Evolutionary conservation across 2,888 invertebrate genomes (phyloP).

Genomic region (Gari tellinella): DNA sequence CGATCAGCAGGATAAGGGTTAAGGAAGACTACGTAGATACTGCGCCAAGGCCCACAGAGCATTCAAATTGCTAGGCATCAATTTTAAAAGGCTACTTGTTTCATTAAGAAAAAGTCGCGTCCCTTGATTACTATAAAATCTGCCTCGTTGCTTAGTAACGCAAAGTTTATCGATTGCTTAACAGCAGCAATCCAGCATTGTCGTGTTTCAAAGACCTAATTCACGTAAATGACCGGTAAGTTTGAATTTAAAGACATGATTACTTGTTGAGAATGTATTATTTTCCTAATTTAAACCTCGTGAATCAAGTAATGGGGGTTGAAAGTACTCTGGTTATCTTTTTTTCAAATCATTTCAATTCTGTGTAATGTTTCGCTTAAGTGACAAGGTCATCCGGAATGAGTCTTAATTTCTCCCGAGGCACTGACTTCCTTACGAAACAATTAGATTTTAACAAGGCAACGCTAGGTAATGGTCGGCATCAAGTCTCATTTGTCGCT

Average conservation of each 20-base stretch:
- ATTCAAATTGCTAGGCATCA: no score
- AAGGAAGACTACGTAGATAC: no score
- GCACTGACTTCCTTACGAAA: constrained; percentile 9
- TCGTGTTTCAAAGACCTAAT: constrained; percentile 40
- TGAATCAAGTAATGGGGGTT: constrained; percentile 32
- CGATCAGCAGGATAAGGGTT: no score
- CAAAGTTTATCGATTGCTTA: constrained; percentile 27
- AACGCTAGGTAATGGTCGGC: constrained; percentile 7
- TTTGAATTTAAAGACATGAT: constrained; percentile 44
- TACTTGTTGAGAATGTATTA: constrained; percentile 46
- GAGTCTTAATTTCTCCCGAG: constrained; percentile 44
- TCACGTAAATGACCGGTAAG: constrained; percentile 52
- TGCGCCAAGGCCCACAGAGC: no score
- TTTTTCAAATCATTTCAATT: constrained; percentile 41
- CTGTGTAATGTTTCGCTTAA: constrained; percentile 27
- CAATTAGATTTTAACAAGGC: constrained; percentile 40
- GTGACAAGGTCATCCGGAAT: constrained; percentile 42
- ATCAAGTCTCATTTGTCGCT: constrained; percentile 5
- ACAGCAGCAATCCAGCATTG: constrained; percentile 1
- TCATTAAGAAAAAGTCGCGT: constrained; percentile 1
- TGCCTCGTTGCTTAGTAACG: constrained; percentile 30
- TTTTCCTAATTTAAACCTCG: constrained; percentile 52
- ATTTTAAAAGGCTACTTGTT: no score
- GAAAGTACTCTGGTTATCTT: constrained; percentile 26
- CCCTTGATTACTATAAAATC: constrained; percentile 24